These are phyloP conservation scores for Haliclystus octoradiatus DNA, from an alignment of 30 jellyfish, hydroid and myxozoan genomes.

Conservation along the genomic window DNA sequence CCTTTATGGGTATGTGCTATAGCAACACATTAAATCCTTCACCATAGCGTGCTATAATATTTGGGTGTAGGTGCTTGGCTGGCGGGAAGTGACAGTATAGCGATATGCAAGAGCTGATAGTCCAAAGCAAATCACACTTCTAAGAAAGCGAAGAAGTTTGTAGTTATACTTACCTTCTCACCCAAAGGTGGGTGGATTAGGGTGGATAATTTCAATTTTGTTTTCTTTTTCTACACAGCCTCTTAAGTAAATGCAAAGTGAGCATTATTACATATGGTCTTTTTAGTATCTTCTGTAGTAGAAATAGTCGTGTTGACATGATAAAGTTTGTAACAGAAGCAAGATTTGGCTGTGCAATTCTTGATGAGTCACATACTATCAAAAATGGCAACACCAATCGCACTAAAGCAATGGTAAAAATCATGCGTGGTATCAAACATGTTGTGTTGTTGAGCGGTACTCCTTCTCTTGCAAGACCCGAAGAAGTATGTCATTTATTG, in stretches of 20 bases:
- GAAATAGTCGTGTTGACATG: conserved; percentile 11
- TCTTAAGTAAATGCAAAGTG: conserved; percentile 25
- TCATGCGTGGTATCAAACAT: conserved; percentile 23
- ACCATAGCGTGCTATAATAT: too few species aligned
- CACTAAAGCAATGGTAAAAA: conserved; percentile 20
- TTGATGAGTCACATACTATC: conserved; percentile 72
- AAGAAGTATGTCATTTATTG: conserved; percentile 31
- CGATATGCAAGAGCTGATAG: too few species aligned
- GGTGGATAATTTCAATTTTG: too few species aligned
- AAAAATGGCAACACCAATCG: conserved; percentile 42
- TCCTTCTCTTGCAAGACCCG: conserved; percentile 89
- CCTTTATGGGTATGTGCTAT: too few species aligned
- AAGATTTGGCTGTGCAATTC: conserved; percentile 61
- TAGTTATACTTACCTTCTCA: too few species aligned
- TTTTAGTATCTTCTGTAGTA: conserved; percentile 17
- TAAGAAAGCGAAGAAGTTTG: too few species aligned
- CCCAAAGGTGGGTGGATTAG: too few species aligned
- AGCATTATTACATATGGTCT: conserved; percentile 68
- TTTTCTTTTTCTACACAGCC: conserved; percentile 9
- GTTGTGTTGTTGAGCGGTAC: conserved; percentile 67
- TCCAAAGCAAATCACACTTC: too few species aligned
- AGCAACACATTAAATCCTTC: too few species aligned
- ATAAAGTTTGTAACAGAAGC: conserved; percentile 6
- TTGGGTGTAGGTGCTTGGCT: too few species aligned
- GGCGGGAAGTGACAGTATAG: too few species aligned